Evolutionary conservation across 2,797 vertebrate species (phyloP), one percentile per base, ranked within the genome.

Genomic region (Setipinna tenuifilis): DNA sequence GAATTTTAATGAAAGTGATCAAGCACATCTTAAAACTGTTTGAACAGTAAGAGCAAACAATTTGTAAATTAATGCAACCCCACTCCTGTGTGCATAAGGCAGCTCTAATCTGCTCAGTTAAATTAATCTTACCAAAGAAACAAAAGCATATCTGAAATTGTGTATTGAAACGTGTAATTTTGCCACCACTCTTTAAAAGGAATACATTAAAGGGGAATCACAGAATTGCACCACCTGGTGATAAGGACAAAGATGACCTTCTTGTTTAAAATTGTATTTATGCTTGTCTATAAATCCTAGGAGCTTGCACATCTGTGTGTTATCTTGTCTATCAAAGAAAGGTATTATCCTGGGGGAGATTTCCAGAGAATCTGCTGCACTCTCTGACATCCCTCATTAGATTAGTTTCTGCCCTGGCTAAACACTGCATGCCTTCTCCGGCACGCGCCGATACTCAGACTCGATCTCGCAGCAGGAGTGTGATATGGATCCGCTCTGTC

Each of bases 241-340:
- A 14, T 31, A 71, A 78, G 14, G 41, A 78, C 35, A 78, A 44
- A 78, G 16, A 41, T 35, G 54, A 81, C 80, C 84, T 86, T 17
- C 68, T 78, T 9, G 50, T 21, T 44, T 21, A 41, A 31, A 78
- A 41, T 44, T 78, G 35, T 21, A 19, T 78, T 21, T 1, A 44
- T 21, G 17, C 5, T 21, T 44, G 35, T 78, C 17, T 78, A 5
- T 71, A 35, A 71, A 71, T 71, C 25, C 17, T 71, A 71, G 65
- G 25, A 31, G 35, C 0, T 78, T 21, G 17, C 4, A 31, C 28
- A 44, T 41, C 6, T 21, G 19, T 35, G 6, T 21, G 71, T 41
- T 44, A 44, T 78, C 17, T 41, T 25, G 35, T 41, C 71, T 85
- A 82, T 89, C 59, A 86, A 88, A 87, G 54, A 23, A 84, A 57